These are phyloP conservation scores for Leptopilina myrica DNA, from an alignment of 2,888 invertebrate genomes.

Conservation along the genomic window DNA sequence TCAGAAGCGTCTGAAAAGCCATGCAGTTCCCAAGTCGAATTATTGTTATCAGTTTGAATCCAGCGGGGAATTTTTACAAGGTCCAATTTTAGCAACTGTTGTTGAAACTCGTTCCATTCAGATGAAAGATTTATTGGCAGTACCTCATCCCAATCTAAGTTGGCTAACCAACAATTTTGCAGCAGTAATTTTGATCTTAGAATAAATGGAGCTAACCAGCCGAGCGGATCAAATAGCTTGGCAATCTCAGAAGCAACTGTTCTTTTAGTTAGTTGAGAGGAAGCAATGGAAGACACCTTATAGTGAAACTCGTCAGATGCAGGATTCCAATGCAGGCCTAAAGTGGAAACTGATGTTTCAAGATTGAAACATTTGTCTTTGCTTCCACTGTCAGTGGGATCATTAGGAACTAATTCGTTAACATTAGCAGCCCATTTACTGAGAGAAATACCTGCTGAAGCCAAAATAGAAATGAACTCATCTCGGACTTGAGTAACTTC, in stretches of 20 bases:
- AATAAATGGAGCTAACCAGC: background rate
- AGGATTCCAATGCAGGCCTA: background rate
- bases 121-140: background rate
- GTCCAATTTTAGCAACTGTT: background rate
- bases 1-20: background rate
- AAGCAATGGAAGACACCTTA: background rate
- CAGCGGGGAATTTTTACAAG: background rate
- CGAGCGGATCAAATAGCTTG: background rate
- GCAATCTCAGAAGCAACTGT: background rate
- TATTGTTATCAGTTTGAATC: background rate
- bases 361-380: background rate
- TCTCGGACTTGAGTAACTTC: background rate
- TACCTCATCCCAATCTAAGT: background rate
- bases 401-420: background rate
- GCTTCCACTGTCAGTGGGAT: background rate
- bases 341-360: background rate
- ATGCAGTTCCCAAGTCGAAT: background rate
- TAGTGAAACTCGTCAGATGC: background rate
- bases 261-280: background rate
- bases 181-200: background rate
- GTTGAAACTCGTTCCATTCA: background rate
- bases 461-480: background rate
- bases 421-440: background rate
- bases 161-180: background rate
- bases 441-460: background rate